These are phyloP conservation scores for Mustela erminea DNA, from an alignment of 2,797 vertebrate genomes.

Conservation along the genomic window DNA sequence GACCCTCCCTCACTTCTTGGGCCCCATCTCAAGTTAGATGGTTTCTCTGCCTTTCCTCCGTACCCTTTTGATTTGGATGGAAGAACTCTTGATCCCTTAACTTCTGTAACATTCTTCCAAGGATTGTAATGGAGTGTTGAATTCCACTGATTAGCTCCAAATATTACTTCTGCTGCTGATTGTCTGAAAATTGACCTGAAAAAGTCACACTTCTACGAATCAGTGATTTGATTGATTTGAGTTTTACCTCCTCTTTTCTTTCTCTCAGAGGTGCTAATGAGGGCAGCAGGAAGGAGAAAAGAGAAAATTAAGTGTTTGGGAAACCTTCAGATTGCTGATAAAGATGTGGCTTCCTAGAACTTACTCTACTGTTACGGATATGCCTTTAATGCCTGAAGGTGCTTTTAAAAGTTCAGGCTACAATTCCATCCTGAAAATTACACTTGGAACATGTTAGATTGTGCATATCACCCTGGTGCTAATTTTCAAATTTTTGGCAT, in stretches of 20 bases:
- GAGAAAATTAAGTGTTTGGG: slow-evolving; percentile 36
- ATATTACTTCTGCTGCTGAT: background rate
- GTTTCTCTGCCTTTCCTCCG: background rate
- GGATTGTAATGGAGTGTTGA: background rate
- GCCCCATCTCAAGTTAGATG: background rate
- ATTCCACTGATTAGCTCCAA: background rate
- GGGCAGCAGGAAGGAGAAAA: slow-evolving; percentile 15
- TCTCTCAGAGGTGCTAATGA: slow-evolving; percentile 42
- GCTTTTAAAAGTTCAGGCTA: background rate
- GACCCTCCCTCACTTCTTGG: background rate
- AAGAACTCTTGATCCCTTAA: background rate
- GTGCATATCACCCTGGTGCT: background rate
- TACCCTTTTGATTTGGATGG: background rate
- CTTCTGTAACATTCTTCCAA: background rate
- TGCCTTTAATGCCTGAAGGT: slow-evolving; percentile 41
- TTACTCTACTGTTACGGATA: background rate
- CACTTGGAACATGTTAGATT: background rate
- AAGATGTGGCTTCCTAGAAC: slow-evolving; percentile 29
- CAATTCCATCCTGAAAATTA: slow-evolving; percentile 29
- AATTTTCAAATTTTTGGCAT: background rate
- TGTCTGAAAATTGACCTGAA: background rate
- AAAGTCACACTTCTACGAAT: background rate
- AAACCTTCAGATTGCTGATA: background rate
- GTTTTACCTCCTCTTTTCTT: background rate
- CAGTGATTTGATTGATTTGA: background rate